Evolutionary conservation across 2,888 invertebrate genomes (phyloP), one percentile per base, ranked within the genome.

Genomic region (Philhelius pedissequus): DNA sequence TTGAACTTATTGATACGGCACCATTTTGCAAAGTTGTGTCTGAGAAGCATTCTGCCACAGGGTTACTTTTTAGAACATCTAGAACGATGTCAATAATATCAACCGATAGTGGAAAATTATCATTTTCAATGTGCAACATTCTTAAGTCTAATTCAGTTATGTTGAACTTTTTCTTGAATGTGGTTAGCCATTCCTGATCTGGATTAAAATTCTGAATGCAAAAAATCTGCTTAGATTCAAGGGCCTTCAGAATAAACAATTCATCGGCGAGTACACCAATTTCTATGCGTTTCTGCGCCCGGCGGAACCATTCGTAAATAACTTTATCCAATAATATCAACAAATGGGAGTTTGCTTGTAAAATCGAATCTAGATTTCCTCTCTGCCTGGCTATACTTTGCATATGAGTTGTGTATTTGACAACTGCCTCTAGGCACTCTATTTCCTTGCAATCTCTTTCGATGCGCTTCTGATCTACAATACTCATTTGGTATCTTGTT

Each of bases 141-240:
- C 20, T 68, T 68, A 81, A 76, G 9, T 76, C 80, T 18, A 81
- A 30, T 7, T 70, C 80, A 1, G 80, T 30, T n/a, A 81, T 81
- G 1, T 66, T 38, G 20, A 64, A 58, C 3, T 71, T 70, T 1
- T 27, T 27, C 11, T 64, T 69, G 18, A 76, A 71, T 30, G n/a
- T 48, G 8, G 32, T 1, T 18, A 81, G 1, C 81, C 81, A 81
- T 0, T 52, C 38, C 0, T 32, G 0, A 27, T 71, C 48, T 9
- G 27, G 30, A 2, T 40, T 4, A 7, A 50, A 64, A 38, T 56
- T 11, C 4, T 56, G 45, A 6, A 81, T 70, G 0, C 58, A 30
- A 8, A 70, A 52, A 1, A 76, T 45, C n/a, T 50, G 7, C 9
- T 70, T 70, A 13, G 58, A 38, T 11, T 76, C 64, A 9, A 50